A percentile compares a stretch with the other conserved stretches of the same genome.
Evolutionary conservation across 2,888 invertebrate species (phyloP).

Genomic region (Dynastes hyllus): DNA sequence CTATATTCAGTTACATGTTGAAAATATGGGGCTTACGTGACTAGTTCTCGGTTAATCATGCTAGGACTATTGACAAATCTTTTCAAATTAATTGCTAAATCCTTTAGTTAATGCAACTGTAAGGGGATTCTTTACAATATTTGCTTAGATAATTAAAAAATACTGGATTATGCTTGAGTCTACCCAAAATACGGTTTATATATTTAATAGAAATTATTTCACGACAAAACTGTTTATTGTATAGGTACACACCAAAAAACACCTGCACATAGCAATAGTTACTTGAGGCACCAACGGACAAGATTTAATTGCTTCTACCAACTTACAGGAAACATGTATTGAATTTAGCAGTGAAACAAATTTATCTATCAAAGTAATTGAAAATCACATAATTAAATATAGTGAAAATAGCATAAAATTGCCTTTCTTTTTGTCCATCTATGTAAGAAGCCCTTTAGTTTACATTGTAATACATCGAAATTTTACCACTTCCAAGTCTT

Average conservation of each 20-base stretch:
- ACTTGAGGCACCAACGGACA: too few species aligned
- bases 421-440: too few species aligned
- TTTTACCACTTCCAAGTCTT: too few species aligned
- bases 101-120: neutral
- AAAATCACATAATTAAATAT: too few species aligned
- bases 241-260: neutral
- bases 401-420: too few species aligned
- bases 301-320: too few species aligned
- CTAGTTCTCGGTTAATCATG: conserved; percentile 7
- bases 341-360: too few species aligned
- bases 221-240: neutral
- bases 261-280: too few species aligned
- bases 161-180: neutral
- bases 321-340: too few species aligned
- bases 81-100: conserved; percentile 5
- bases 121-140: neutral
- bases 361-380: too few species aligned
- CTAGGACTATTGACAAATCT: neutral
- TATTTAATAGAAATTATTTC: neutral
- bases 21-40: conserved; percentile 27
- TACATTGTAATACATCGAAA: too few species aligned
- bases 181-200: neutral
- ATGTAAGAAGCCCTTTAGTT: too few species aligned
- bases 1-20: neutral
- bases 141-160: neutral